A percentile compares a stretch with the other conserved stretches of the same genome.
Conservation (phyloP, 2,888 invertebrate species). For the Drosophila subsilvestris region DNA sequence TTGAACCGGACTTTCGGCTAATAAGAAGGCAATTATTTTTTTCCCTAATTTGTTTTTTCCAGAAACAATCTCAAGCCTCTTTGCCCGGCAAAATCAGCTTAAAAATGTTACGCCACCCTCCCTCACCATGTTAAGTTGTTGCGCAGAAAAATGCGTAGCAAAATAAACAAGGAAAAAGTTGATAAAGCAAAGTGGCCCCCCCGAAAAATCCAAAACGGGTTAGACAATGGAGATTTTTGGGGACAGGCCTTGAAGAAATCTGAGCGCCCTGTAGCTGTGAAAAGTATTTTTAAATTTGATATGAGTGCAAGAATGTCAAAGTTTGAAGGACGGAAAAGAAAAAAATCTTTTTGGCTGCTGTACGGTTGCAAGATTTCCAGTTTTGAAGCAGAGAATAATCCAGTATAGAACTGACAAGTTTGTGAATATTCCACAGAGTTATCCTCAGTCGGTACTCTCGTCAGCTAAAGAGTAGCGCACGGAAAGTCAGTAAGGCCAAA, state of each 20-base stretch:
- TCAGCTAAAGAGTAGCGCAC: constrained; percentile 29
- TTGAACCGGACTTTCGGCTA: constrained; percentile 49
- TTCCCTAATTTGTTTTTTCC: constrained; percentile 63
- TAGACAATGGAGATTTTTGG: constrained; percentile 27
- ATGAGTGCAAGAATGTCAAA: neutral
- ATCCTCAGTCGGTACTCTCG: neutral
- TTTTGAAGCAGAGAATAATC: neutral
- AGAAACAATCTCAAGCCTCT: neutral
- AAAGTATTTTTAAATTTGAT: neutral
- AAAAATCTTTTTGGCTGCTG: too few relatives aligned
- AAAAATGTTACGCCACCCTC: constrained; percentile 52
- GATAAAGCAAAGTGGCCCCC: constrained; percentile 54
- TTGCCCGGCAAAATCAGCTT: constrained; percentile 57
- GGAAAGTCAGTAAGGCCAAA: constrained; percentile 43
- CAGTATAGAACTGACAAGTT: neutral
- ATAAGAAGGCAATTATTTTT: constrained; percentile 72
- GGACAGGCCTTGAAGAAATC: constrained; percentile 9
- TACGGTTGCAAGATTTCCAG: neutral
- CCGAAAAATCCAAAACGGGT: constrained; percentile 16
- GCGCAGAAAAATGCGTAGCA: constrained; percentile 29
- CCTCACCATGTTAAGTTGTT: constrained; percentile 28
- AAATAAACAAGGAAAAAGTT: constrained; percentile 54
- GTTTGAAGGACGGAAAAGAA: neutral
- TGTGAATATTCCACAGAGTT: neutral
- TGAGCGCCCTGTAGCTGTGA: constrained; percentile 15